Base-by-base conservation (phyloP, 2,113 vertebrate genomes). In the Nothoprocta perdicaria region DNA sequence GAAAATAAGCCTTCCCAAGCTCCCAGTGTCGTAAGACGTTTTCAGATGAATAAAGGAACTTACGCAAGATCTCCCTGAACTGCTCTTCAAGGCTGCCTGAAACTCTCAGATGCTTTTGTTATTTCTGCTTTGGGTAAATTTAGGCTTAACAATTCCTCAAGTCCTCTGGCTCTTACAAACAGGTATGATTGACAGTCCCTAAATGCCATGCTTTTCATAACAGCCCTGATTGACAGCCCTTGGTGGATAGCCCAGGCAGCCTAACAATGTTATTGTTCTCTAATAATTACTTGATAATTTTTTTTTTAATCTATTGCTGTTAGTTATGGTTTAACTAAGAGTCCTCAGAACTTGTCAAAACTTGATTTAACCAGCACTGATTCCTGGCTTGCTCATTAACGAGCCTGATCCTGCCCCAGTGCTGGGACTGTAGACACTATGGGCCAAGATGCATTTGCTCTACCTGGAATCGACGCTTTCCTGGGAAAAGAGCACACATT, bases 111-210 rank as follows among this genome's bases (percentile, higher is more conserved):
- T 13, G 82, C 82, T 89, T 94, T 89, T 95, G 60, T 93, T 83
- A 93, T 80, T 86, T 60, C 87, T 91, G 75, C 74, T 29, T 53
- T 95, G 71, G 67, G 90, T 86, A 93, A 85, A 89, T 91, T 84
- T 83, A 76, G 65, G 50, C 2, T 0, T 66, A 88, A 68, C 24
- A 71, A n/a, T 82, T 95, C 60, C 80, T 80, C 19, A 66, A 89
- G 77, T 95, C 91, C 81, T 94, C 62, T 0, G 1, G 71, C 67
- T 96, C 90, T 90, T 75, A 92, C 85, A 88, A 96, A 71, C 55
- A 92, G 77, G 57, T 80, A 3, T 95, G 95, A 96, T 0, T 94
- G 96, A 94, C 94, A 95, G 77, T 35, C 69, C 84, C 87, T 84
- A 88, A 93, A 89, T 35, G 85, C 66, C 60, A 60, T 35, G 68